Conservation (phyloP, 2,113 vertebrate genomes). For the Pseudopipra pipra region DNA sequence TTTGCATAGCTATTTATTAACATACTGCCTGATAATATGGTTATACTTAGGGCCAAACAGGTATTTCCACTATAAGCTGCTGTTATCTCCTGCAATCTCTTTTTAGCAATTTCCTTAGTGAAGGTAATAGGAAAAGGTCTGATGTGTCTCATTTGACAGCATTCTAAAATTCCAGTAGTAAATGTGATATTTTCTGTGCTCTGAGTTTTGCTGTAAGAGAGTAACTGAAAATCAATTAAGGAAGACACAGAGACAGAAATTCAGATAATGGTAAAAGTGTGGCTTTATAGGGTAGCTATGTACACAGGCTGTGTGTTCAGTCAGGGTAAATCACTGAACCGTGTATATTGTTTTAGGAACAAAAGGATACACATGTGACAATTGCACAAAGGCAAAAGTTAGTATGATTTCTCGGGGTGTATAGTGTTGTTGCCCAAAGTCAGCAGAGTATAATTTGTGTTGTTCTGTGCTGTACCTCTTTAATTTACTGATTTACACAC, state of each 20-base stretch:
- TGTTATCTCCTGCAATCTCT: background rate
- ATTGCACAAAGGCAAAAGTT: background rate
- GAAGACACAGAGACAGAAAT: background rate
- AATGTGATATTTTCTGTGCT: background rate
- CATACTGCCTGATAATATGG: background rate
- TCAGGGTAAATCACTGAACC: background rate
- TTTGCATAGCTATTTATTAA: background rate
- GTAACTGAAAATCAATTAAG: background rate
- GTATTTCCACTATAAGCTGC: background rate
- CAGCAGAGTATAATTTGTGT: background rate
- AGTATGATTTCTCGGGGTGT: background rate
- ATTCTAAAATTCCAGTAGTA: background rate
- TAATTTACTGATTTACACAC: background rate
- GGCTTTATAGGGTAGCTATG: background rate
- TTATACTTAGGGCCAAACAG: background rate
- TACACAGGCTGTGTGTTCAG: background rate
- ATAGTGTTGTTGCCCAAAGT: background rate
- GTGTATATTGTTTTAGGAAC: rapidly evolving
- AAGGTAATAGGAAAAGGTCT: background rate
- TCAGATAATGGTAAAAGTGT: background rate
- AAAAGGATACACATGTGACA: rapidly evolving
- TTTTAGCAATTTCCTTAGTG: background rate
- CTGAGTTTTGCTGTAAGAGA: background rate
- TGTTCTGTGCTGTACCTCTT: background rate
- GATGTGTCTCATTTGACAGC: background rate